These are phyloP conservation scores for Ariopsis seemanni DNA, from an alignment of 2,113 vertebrate genomes.

Conservation along the genomic window DNA sequence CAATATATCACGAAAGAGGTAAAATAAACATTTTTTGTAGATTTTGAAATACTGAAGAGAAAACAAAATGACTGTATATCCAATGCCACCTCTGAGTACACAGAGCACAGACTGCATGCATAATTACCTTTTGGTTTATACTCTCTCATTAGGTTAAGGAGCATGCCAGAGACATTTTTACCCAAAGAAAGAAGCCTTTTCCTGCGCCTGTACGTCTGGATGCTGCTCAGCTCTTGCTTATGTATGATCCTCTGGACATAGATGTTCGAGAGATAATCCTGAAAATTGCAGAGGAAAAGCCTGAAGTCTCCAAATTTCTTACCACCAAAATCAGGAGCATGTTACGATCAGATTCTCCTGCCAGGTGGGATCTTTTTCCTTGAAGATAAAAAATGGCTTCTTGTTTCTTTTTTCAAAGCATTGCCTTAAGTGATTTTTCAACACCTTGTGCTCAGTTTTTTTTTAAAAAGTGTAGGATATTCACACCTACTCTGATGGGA, in stretches of 20 bases:
- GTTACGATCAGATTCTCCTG: constrained; percentile 2
- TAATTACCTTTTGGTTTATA: background rate
- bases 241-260: constrained; percentile 8
- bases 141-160: constrained; percentile 18
- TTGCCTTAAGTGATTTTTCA: background rate
- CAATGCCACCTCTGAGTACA: background rate
- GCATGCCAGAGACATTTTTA: constrained; percentile 37
- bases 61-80: background rate
- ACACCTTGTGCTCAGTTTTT: background rate
- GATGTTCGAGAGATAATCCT: constrained; percentile 37
- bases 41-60: background rate
- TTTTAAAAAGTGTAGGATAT: background rate
- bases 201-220: constrained; percentile 15
- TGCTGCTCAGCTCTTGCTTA: constrained; percentile 39
- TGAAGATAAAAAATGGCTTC: background rate
- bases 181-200: constrained; percentile 27
- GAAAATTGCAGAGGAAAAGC: constrained; percentile 35
- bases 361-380: background rate
- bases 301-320: constrained; percentile 41
- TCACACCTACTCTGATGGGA: background rate
- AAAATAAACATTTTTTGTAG: background rate
- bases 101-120: background rate
- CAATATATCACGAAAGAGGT: constrained; percentile 40
- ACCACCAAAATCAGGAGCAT: constrained; percentile 22
- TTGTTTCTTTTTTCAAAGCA: background rate